phyloP scores from a whole-genome alignment of 1,140 invertebrate genomes.

The Orussus abietinus region DNA sequence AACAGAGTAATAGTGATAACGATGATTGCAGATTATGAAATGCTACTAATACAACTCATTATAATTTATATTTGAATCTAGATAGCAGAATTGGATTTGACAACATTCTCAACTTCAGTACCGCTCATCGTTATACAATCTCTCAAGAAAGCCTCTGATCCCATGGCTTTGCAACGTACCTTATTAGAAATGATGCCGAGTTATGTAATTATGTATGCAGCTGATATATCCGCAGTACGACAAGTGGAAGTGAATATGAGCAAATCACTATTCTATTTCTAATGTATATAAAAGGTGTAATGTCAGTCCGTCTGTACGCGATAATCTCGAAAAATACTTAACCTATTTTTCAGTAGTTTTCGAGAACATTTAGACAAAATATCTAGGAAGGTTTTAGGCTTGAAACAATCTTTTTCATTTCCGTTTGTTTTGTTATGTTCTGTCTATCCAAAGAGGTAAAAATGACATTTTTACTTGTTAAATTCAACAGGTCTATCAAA shows the following conservation, averaged over 20 bases:
- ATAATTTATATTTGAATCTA: conserved; percentile 33
- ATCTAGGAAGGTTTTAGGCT: too few relatives aligned
- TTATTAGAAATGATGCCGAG: conserved; percentile 69
- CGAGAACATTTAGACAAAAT: too few relatives aligned
- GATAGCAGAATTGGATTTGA: conserved; percentile 65
- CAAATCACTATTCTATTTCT: conserved; percentile 1
- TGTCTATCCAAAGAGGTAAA: too few relatives aligned
- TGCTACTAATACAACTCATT: conserved; percentile 2
- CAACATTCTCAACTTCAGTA: conserved; percentile 51
- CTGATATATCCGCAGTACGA: conserved; percentile 79
- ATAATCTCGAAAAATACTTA: too few relatives aligned
- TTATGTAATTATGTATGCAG: conserved; percentile 88
- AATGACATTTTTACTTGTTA: too few relatives aligned
- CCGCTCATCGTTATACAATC: conserved; percentile 73
- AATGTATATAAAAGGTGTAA: conserved; percentile 2
- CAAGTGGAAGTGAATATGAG: conserved; percentile 71
- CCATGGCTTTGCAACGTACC: conserved; percentile 63
- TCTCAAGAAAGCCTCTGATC: conserved; percentile 69
- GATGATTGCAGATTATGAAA: conserved; percentile 8
- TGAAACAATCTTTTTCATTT: too few relatives aligned
- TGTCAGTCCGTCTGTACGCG: background rate
- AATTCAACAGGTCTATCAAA: conserved; percentile 70
- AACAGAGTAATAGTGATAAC: too few relatives aligned
- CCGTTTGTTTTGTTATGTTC: too few relatives aligned
- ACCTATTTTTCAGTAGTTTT: too few relatives aligned